Evolutionary conservation across 2,888 invertebrate genomes (phyloP), one percentile per base, ranked within the genome.

Genomic region (Bibio marci): DNA sequence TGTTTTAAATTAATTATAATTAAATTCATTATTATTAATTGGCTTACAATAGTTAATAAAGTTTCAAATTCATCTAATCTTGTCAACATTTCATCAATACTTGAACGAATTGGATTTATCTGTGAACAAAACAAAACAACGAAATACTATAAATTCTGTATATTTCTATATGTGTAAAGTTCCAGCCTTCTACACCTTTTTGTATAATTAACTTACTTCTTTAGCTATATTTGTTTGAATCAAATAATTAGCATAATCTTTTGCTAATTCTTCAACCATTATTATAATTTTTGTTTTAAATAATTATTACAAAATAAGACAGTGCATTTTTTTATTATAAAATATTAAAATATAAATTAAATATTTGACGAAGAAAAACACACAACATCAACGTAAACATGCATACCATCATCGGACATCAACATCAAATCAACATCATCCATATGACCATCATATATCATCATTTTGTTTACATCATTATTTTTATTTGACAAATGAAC

Each of bases 71-170:
- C 76, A 55, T 76, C 76, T 18, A 76, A 58, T 43, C 76, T 63
- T 1, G 73, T 72, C 37, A 76, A 53, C 72, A 76, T 75, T 50
- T 75, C 74, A 46, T 76, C 76, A 32, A 76, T 68, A 41, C 68
- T 70, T 51, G 69, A 67, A 55, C 72, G 71, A 17, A 76, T 65
- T 3, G 69, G 70, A 54, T 66, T 64, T 7, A 59, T 54, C 54
- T 58, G 41, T n/a, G n/a, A n/a, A n/a, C n/a, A n/a, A n/a, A n/a
- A n/a, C n/a, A n/a, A n/a, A n/a, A n/a, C n/a, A 25, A 42, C 37
- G 11, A 25, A 30, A n/a, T 27, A 22, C 32, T 22, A 25, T 34
- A 5, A 8, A 39, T 12, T 30, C 15, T 4, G 15, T 30, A 33
- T 13, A 4, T 33, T 8, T 11, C 14, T 19, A 12, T 4, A 34